These are phyloP conservation scores for Pelochelys cantorii DNA, from an alignment of 2,797 vertebrate species.

Conservation along the genomic window DNA sequence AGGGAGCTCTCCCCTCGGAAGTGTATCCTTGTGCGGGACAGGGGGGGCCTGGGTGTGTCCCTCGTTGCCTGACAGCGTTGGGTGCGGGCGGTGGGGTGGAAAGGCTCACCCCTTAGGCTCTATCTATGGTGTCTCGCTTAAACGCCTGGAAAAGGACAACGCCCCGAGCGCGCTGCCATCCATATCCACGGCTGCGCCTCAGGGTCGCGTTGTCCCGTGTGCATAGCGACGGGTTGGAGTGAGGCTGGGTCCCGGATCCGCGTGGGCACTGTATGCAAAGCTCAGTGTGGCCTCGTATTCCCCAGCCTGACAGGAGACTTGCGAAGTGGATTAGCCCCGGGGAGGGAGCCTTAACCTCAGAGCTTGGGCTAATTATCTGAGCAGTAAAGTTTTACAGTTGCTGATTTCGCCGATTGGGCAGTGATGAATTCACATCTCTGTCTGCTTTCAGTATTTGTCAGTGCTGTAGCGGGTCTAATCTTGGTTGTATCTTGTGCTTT, in stretches of 20 bases:
- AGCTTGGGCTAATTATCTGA: neutral
- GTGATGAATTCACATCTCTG: fast-evolving
- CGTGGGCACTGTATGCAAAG: neutral
- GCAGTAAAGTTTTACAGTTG: constrained; percentile 3
- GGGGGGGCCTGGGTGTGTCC: constrained; percentile 58
- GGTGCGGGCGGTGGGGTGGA: neutral
- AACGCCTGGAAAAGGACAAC: neutral
- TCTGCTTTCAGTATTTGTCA: neutral
- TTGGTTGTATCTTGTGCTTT: neutral
- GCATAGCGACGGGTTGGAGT: neutral
- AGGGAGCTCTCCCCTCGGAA: constrained; percentile 87
- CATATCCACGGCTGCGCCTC: neutral
- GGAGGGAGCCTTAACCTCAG: neutral
- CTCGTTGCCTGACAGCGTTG: neutral
- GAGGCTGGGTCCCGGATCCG: constrained; percentile 8
- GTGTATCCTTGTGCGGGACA: constrained; percentile 87
- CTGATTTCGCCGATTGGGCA: constrained; percentile 4
- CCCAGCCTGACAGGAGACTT: neutral
- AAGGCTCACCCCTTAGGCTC: neutral
- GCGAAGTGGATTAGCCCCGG: neutral
- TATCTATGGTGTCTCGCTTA: neutral
- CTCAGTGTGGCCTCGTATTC: neutral
- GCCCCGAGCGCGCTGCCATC: neutral
- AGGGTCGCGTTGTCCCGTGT: neutral
- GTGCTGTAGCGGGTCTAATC: neutral